phyloP scores from a whole-genome alignment of 2,797 vertebrate genomes.

The Hippoglossus hippoglossus region DNA sequence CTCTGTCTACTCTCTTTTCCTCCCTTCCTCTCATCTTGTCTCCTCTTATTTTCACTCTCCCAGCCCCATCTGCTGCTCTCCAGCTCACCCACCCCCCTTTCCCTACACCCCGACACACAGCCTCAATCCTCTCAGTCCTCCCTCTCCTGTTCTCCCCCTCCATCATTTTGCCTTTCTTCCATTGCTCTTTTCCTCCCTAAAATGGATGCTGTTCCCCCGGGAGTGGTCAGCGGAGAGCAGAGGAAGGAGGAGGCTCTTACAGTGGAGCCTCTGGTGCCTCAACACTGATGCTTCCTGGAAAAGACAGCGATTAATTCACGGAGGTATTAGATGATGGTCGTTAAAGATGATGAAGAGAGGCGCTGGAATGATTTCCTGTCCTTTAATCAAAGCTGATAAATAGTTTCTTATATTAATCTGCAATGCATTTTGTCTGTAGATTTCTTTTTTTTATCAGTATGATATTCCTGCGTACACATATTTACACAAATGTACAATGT shows the following conservation, averaged over 20 bases:
- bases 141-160: constrained; percentile 46
- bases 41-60: constrained; percentile 64
- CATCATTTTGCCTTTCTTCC: constrained; percentile 80
- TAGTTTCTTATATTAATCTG: constrained; percentile 10
- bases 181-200: constrained; percentile 68
- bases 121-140: constrained; percentile 68
- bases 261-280: constrained; percentile 42
- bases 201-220: constrained; percentile 84
- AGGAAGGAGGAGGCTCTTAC: constrained; percentile 68
- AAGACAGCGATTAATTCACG: constrained; percentile 30
- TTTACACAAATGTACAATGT: no score
- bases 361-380: constrained; percentile 21
- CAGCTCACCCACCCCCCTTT: constrained; percentile 27
- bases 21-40: constrained; percentile 48
- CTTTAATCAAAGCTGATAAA: constrained; percentile 28
- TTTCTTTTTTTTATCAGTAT: no score
- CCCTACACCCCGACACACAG: constrained; percentile 23
- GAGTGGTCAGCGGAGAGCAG: constrained; percentile 73
- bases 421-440: no score
- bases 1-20: constrained; percentile 54
- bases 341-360: constrained; percentile 25
- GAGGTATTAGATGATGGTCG: constrained; percentile 29
- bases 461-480: no score
- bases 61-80: constrained; percentile 23
- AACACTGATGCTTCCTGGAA: constrained; percentile 55